A percentile compares a stretch with the other conserved stretches of the same genome.
These are phyloP conservation scores for Drosophila simulans DNA, from an alignment of 1,140 invertebrate species.

Conservation along the genomic window DNA sequence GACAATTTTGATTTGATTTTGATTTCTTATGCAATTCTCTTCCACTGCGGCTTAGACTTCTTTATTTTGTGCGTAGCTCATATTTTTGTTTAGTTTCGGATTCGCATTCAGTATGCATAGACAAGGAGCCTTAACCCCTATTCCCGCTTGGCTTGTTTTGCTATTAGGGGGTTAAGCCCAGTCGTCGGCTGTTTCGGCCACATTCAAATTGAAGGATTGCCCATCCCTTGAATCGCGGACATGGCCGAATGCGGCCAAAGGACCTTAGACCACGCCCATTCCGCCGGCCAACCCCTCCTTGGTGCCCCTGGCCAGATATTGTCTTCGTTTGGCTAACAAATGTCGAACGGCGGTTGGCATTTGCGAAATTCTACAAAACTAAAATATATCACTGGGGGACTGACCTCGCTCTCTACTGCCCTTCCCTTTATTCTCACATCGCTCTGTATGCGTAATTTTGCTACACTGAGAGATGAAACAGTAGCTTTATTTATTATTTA, in stretches of 20 bases:
- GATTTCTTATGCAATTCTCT: constrained; percentile 77
- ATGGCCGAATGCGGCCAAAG: constrained; percentile 23
- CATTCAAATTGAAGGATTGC: neutral
- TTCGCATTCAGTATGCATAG: constrained; percentile 65
- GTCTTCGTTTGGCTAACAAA: constrained; percentile 61
- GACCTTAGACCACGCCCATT: constrained; percentile 3
- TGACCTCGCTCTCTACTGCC: constrained; percentile 2
- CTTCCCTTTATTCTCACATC: constrained; percentile 1
- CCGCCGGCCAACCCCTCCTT: neutral
- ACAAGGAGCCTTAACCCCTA: constrained; percentile 4
- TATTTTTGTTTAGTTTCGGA: constrained; percentile 66
- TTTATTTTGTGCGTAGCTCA: constrained; percentile 34
- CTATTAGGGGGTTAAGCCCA: constrained; percentile 5
- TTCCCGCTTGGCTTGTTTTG: constrained; percentile 10
- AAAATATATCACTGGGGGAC: constrained; percentile 61
- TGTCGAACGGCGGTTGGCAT: constrained; percentile 39
- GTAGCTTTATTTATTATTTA: too few species aligned
- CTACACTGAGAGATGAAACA: constrained; percentile 7
- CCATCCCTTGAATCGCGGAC: constrained; percentile 38
- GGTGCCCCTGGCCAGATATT: constrained; percentile 52
- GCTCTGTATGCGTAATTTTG: constrained; percentile 49
- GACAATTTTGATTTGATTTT: constrained; percentile 81
- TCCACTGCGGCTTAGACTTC: constrained; percentile 6
- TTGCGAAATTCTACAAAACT: constrained; percentile 71
- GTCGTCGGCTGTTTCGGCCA: neutral